phyloP scores from a whole-genome alignment of 2,797 vertebrate species.

The Anguilla anguilla region DNA sequence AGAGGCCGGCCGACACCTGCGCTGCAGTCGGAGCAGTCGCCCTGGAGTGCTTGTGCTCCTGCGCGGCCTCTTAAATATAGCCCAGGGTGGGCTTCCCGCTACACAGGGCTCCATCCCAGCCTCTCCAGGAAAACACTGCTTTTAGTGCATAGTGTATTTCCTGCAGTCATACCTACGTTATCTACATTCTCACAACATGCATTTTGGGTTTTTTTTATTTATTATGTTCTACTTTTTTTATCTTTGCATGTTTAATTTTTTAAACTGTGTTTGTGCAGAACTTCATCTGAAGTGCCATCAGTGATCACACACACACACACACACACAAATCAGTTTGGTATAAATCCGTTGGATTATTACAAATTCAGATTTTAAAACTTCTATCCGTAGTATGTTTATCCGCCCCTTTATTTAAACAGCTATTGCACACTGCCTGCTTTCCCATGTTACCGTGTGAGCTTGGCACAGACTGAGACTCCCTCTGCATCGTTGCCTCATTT shows the following conservation, averaged over 20 bases:
- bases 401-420: background rate
- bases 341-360: background rate
- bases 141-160: background rate
- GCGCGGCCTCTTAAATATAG: background rate
- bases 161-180: background rate
- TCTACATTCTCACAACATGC: background rate
- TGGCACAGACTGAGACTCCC: constrained; percentile 1
- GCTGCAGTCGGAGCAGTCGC: background rate
- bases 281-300: too few relatives aligned
- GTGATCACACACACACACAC: too few relatives aligned
- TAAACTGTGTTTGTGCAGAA: background rate
- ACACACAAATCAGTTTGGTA: background rate
- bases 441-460: background rate
- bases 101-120: background rate
- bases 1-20: background rate
- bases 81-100: background rate
- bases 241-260: background rate
- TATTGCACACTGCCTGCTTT: background rate
- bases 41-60: background rate
- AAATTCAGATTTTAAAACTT: background rate
- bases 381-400: background rate
- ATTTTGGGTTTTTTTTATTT: background rate
- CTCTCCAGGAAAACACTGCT: background rate
- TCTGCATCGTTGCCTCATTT: background rate
- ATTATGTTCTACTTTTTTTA: background rate